Evolutionary conservation across 1,140 invertebrate species (phyloP), one percentile per base, ranked within the genome.

Genomic region (Branchinecta lynchi): DNA sequence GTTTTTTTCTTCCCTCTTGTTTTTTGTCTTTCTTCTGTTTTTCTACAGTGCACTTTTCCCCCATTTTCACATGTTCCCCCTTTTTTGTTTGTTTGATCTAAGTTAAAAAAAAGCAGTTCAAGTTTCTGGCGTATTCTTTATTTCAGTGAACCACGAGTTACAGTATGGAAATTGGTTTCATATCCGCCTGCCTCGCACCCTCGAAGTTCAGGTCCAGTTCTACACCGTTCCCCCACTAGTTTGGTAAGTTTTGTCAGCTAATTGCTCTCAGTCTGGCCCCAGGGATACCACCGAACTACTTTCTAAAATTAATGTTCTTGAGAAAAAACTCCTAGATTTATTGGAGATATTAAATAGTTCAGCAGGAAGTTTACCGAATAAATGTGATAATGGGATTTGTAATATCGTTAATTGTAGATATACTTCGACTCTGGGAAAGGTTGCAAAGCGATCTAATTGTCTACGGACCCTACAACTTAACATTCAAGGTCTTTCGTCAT

Each of bases 341-440:
- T 51, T 51, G 46, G 46, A 51, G n/a, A n/a, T 51, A 51, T 51
- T 51, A n/a, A 51, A 60, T 60, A 60, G 51, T 60, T 60, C 51
- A 60, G 51, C 12, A 60, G 51, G 51, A 60, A 60, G 6, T 60
- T 3, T 60, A 60, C 51, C 51, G 2, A 60, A 60, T 60, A 60
- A 60, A 60, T 60, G 51, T 60, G 51, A 60, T 60, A 60, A 15
- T 60, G 51, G 51, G 6, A 60, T 60, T 2, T 1, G 46, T 51
- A 9, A 51, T n/a, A 9, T 51, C 12, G 6, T 3, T 60, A 60
- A 60, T 60, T 60, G 51, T 60, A 6, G 6, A 60, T 60, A 60
- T 60, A 60, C 2, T 60, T 60, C 51, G 17, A 60, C 51, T 6
- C 2, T 60, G 51, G 51, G 51, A 12, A 3, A 60, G 46, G 51